phyloP scores from a whole-genome alignment of 2,888 invertebrate species.

The Spodoptera picta region DNA sequence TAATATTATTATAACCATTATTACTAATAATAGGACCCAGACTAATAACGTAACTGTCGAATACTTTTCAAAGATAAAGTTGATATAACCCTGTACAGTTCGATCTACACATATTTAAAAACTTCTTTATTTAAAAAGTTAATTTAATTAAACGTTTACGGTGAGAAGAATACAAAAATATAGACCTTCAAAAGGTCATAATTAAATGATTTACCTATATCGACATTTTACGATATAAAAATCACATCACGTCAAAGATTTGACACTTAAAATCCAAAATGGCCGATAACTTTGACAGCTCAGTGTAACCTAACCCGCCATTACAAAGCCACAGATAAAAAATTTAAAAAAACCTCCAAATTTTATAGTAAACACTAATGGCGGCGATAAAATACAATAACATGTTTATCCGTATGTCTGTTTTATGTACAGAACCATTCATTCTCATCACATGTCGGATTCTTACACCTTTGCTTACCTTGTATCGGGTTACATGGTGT shows the following conservation, averaged over 20 bases:
- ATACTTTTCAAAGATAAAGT: too few species aligned
- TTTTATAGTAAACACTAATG: constrained; percentile 48
- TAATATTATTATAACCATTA: too few species aligned
- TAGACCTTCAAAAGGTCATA: too few species aligned
- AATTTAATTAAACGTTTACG: too few species aligned
- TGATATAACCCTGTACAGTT: too few species aligned
- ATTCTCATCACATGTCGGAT: constrained; percentile 51
- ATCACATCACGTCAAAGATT: constrained; percentile 14
- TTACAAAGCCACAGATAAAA: constrained; percentile 14
- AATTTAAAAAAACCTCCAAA: constrained; percentile 23
- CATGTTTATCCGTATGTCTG: constrained; percentile 59
- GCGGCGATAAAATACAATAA: constrained; percentile 57
- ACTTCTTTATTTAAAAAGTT: too few species aligned
- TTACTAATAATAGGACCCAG: too few species aligned
- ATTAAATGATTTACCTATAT: too few species aligned
- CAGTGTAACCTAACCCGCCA: constrained; percentile 26
- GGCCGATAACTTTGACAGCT: constrained; percentile 14
- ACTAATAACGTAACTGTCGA: too few species aligned
- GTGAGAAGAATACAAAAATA: too few species aligned
- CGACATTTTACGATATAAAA: constrained; percentile 1
- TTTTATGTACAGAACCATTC: constrained; percentile 54
- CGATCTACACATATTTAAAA: too few species aligned
- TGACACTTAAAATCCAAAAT: constrained; percentile 27
- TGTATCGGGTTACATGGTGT: constrained; percentile 57
- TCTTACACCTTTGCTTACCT: constrained; percentile 40